A percentile compares a stretch with the other conserved stretches of the same genome.
Evolutionary conservation across 2,888 invertebrate genomes (phyloP).

Genomic region (Ceraclea dissimilis): DNA sequence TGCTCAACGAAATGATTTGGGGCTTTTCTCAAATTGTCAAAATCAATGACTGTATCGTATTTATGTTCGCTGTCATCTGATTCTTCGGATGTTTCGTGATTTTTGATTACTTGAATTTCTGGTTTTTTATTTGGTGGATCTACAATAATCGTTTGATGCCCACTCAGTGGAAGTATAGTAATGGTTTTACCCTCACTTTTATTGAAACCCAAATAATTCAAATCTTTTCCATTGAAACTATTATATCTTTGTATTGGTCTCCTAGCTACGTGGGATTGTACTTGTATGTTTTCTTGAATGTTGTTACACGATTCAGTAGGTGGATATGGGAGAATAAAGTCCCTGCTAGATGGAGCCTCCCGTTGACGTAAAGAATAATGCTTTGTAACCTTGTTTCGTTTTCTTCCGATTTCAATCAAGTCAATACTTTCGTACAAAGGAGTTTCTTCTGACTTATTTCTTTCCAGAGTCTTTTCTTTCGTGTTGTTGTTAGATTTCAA

Average conservation of each 20-base stretch:
- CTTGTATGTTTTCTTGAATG: background rate
- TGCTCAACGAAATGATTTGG: background rate
- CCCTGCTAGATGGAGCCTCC: conserved; percentile 33
- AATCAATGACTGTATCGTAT: background rate
- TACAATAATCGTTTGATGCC: conserved; percentile 48
- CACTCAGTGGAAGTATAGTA: conserved; percentile 44
- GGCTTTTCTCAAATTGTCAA: background rate
- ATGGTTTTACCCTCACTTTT: conserved; percentile 31
- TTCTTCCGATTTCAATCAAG: conserved; percentile 9
- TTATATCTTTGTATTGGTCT: conserved; percentile 15
- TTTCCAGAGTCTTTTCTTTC: background rate
- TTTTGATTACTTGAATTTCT: background rate
- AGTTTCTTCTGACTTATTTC: background rate
- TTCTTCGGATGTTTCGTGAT: background rate
- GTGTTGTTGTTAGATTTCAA: background rate
- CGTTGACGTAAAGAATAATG: conserved; percentile 47
- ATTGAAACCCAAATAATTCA: conserved; percentile 6
- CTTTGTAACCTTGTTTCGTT: conserved; percentile 34
- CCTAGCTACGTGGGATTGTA: background rate
- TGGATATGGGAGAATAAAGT: conserved; percentile 10
- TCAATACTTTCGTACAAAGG: background rate
- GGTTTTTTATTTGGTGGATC: conserved; percentile 35
- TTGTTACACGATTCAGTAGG: background rate
- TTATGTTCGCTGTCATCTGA: background rate
- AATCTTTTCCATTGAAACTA: conserved; percentile 19